A percentile compares a stretch with the other conserved stretches of the same genome.
Conservation (phyloP, 1,140 invertebrate species). For the Drosophila sp. region DNA sequence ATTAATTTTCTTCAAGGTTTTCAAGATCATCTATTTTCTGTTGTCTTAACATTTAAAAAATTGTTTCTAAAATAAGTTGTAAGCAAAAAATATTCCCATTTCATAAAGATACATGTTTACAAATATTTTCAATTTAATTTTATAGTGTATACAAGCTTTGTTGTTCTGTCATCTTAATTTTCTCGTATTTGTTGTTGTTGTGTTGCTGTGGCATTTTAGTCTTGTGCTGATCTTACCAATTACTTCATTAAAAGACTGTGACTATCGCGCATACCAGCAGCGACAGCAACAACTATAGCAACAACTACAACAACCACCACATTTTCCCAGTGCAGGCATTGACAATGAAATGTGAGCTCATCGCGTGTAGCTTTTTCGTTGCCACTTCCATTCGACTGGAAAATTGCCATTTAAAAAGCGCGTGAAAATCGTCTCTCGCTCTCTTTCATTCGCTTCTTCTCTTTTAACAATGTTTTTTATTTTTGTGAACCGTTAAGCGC, state of each 20-base stretch:
- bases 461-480: neutral
- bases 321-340: slow-evolving; percentile 44
- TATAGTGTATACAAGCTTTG: slow-evolving; percentile 17
- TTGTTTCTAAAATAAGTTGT: too few relatives aligned
- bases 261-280: slow-evolving; percentile 25
- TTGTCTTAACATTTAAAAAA: too few relatives aligned
- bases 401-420: slow-evolving; percentile 76
- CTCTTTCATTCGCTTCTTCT: too few relatives aligned
- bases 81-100: too few relatives aligned
- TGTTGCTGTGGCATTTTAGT: slow-evolving; percentile 24
- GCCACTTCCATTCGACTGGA: slow-evolving; percentile 68
- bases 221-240: slow-evolving; percentile 66
- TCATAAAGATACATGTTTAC: too few relatives aligned
- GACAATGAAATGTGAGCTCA: slow-evolving; percentile 81
- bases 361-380: slow-evolving; percentile 47
- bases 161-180: neutral
- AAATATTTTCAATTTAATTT: too few relatives aligned
- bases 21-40: too few relatives aligned
- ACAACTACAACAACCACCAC: slow-evolving; percentile 33
- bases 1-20: too few relatives aligned
- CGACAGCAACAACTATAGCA: slow-evolving; percentile 8
- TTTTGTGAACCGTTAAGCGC: slow-evolving; percentile 63
- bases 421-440: slow-evolving; percentile 57
- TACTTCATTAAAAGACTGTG: slow-evolving; percentile 65
- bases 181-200: slow-evolving; percentile 10